Conservation (phyloP, 2,888 invertebrate genomes). For the Palloptera scutellata region DNA sequence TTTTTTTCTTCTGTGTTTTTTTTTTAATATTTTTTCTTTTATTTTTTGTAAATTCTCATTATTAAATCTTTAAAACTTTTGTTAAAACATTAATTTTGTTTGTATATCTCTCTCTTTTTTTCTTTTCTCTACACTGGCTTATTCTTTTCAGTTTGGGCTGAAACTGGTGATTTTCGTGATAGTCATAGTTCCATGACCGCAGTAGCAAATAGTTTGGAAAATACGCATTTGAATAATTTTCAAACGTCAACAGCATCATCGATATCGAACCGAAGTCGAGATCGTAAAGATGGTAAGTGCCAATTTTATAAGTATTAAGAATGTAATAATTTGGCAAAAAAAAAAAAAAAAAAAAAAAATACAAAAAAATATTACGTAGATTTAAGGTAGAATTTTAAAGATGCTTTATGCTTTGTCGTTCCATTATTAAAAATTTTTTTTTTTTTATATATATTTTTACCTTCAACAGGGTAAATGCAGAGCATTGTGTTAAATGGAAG, state of each 20-base stretch:
- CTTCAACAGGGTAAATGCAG: no score
- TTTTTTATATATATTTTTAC: no score
- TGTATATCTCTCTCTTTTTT: slow-evolving; percentile 23
- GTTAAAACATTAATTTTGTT: slow-evolving; percentile 57
- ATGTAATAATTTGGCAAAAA: neutral
- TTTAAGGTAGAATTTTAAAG: no score
- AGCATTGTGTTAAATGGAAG: no score
- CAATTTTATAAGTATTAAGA: neutral
- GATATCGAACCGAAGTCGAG: slow-evolving; percentile 73
- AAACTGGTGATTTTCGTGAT: slow-evolving; percentile 87
- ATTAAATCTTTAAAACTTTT: slow-evolving; percentile 36
- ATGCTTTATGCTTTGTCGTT: no score
- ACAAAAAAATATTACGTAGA: no score
- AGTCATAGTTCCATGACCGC: slow-evolving; percentile 77
- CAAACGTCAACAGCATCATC: slow-evolving; percentile 70
- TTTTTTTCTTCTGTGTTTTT: neutral
- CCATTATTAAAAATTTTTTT: no score
- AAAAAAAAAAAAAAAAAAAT: no score
- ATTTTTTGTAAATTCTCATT: slow-evolving; percentile 17
- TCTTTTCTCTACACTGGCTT: slow-evolving; percentile 52
- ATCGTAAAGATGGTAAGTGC: slow-evolving; percentile 69
- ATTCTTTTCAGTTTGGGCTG: slow-evolving; percentile 84
- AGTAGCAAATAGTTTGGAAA: slow-evolving; percentile 70
- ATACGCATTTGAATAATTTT: slow-evolving; percentile 74
- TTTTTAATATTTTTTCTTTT: neutral